These are phyloP conservation scores for Andrena haemorrhoa DNA, from an alignment of 2,888 invertebrate species.

Conservation along the genomic window DNA sequence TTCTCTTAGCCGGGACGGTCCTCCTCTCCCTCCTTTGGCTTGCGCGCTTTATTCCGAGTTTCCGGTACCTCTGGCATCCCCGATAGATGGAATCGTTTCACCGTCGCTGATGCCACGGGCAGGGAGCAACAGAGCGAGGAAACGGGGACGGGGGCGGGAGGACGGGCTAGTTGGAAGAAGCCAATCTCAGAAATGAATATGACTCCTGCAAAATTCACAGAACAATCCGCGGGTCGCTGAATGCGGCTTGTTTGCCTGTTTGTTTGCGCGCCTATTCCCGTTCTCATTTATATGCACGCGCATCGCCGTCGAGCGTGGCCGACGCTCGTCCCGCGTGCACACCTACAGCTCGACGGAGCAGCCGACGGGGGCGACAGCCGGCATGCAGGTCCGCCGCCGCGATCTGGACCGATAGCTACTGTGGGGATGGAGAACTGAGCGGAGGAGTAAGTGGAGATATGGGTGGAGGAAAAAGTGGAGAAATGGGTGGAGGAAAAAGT, in stretches of 20 bases:
- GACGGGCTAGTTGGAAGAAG: slow-evolving; percentile 64
- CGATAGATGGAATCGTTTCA: slow-evolving; percentile 67
- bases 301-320: slow-evolving; percentile 43
- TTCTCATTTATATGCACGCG: slow-evolving; percentile 80
- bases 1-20: slow-evolving; percentile 26
- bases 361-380: background rate
- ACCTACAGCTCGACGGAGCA: background rate
- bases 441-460: too few species aligned
- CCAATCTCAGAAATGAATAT: slow-evolving; percentile 77
- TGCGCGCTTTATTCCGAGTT: slow-evolving; percentile 44
- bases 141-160: background rate
- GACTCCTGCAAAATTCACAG: slow-evolving; percentile 78
- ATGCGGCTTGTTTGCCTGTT: slow-evolving; percentile 78
- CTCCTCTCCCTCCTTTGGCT: slow-evolving; percentile 37
- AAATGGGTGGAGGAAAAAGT: too few species aligned
- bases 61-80: slow-evolving; percentile 42
- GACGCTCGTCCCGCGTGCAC: background rate
- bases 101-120: slow-evolving; percentile 22
- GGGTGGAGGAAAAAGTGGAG: too few species aligned
- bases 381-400: too few species aligned
- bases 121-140: slow-evolving; percentile 15
- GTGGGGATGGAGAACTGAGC: too few species aligned
- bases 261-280: slow-evolving; percentile 81
- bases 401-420: too few species aligned
- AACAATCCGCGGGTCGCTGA: slow-evolving; percentile 73